Evolutionary conservation across 2,113 vertebrate genomes (phyloP), one percentile per base, ranked within the genome.

Genomic region (Notarius lentiginosus): DNA sequence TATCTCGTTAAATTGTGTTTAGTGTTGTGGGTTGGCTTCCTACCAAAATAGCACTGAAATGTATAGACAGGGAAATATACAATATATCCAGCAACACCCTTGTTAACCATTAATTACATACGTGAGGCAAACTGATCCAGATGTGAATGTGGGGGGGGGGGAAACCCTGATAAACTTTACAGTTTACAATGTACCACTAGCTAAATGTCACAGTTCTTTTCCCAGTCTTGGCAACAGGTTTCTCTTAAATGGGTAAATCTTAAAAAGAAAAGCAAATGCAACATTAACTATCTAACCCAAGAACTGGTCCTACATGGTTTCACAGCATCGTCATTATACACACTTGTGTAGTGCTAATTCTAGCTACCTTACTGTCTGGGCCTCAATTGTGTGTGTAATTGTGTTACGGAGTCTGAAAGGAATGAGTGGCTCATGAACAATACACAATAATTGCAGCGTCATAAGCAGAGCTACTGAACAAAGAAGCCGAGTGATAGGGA

Each of bases 91-190:
- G 91, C 92, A 92, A 94, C 94, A 94, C 92, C 93, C 94, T 92
- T 91, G 90, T 89, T 90, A 90, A 90, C 90, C 90, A 86, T 93
- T 94, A 93, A 93, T 91, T 92, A 90, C 90, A 92, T 92, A 90
- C 92, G 90, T 91, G 90, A 93, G 91, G 90, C 91, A 94, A 95
- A 90, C 91, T 91, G 88, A 94, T 93, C 91, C 95, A 95, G 94
- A 95, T 94, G 94, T 93, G 91, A 89, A 84, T 86, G 85, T 88
- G 41, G 41, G 41, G 41, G 4, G 4, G n/a, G n/a, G n/a, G n/a
- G n/a, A 86, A 77, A 79, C 14, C 9, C 68, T 49, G 24, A 63
- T 22, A 34, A 79, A 22, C 34, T 63, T 2, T 56, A 56, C 55
- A 56, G 55, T 56, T 73, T 65, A 47, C 49, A 65, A 1, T 82